Base-by-base conservation (phyloP, 2,113 vertebrate genomes). In the Pteropus alecto region DNA sequence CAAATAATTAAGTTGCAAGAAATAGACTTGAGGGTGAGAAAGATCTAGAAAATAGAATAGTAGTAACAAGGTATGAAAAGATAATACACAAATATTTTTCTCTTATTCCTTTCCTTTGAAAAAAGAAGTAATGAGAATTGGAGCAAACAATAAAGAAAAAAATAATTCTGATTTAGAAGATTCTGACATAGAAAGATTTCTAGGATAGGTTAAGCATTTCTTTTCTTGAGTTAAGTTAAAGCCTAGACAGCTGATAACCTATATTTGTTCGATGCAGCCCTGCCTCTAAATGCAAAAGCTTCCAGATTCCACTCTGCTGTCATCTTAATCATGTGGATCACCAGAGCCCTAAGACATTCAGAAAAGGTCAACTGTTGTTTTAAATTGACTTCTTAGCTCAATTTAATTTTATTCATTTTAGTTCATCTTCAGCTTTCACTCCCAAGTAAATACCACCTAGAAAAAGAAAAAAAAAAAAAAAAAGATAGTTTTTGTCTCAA, bases 281-380 rank as follows among this genome's bases (percentile, higher is more conserved):
- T 79, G 41, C 41, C 28, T 90, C 33, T 35, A 82, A 67, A 70
- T 22, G 71, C 30, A 89, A 85, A 58, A 83, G 54, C 73, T 63
- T 92, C 60, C 16, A 19, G 61, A 78, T 61, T 22, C 30, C 15
- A 10, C 26, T 48, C n/a, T 61, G 54, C 81, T 67, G 58, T 87
- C 58, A 26, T 88, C 33, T 60, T 90, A 77, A 81, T 87, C 61
- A 19, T 19, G 6, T 43, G 22, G 67, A 54, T 92, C 71, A 67
- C 19, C 92, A 89, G 67, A 95, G 48, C 46, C 21, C 5, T 24
- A 51, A 35, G 41, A 18, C 30, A 76, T 84, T 56, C 63, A 15
- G 73, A 87, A 95, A 78, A 97, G 74, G 79, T 90, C 93, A 96
- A 58, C 56, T 87, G 41, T 92, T 92, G 65, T 95, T 95, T 97